Conservation (phyloP, 2,113 vertebrate species). For the Sceloporus undulatus region DNA sequence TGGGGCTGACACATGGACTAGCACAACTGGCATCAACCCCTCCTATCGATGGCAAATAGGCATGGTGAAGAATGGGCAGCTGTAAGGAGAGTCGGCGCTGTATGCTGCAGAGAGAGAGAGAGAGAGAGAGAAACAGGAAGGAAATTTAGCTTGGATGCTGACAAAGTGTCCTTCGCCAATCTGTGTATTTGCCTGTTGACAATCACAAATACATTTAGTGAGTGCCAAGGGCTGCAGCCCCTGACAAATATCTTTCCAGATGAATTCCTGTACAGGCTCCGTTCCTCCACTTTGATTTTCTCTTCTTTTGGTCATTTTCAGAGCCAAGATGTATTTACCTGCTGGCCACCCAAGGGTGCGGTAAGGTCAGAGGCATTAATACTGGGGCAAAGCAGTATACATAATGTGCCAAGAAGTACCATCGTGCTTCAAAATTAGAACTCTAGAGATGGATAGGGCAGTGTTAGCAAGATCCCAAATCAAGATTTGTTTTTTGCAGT, state of each 20-base stretch:
- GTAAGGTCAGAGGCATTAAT: not conserved
- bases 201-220: not conserved
- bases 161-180: too few species aligned
- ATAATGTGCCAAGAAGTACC: not conserved
- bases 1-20: constrained; percentile 94
- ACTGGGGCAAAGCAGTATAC: not conserved
- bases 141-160: not conserved
- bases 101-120: constrained; percentile 83
- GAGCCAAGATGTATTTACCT: not conserved
- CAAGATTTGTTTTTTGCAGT: too few species aligned
- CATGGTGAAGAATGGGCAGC: constrained; percentile 97
- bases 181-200: not conserved
- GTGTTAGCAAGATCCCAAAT: not conserved
- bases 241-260: too few species aligned
- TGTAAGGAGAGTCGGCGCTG: constrained; percentile 97
- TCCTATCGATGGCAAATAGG: constrained; percentile 98
- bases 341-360: not conserved
- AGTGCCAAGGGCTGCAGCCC: not conserved
- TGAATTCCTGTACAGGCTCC: too few species aligned
- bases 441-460: not conserved
- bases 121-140: not conserved
- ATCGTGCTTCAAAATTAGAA: not conserved
- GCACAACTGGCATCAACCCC: constrained; percentile 97
- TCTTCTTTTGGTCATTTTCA: not conserved
- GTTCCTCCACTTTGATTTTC: too few species aligned